Evolutionary conservation across 1,140 invertebrate species (phyloP).

Genomic region (Ostrea denselamellosa): DNA sequence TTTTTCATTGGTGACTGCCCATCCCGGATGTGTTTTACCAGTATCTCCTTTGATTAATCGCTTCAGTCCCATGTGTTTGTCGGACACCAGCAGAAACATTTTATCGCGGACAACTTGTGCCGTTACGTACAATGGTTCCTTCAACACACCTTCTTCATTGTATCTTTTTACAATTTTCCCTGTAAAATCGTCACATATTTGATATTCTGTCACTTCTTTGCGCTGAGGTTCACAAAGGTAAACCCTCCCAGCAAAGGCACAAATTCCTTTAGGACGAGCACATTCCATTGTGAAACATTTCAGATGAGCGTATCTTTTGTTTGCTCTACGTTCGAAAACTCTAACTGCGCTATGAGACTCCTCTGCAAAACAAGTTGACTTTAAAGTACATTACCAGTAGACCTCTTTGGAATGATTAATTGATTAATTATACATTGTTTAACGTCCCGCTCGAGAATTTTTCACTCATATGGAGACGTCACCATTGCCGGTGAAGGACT

Average conservation of each 20-base stretch:
- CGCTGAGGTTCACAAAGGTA: neutral
- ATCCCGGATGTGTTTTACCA: neutral
- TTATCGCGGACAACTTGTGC: neutral
- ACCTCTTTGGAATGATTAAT: too few species aligned
- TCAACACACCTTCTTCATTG: neutral
- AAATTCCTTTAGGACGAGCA: neutral
- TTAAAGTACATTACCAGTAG: too few species aligned
- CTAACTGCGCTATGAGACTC: neutral
- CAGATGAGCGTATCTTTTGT: neutral
- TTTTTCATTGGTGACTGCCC: constrained; percentile 7
- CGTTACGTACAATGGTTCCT: neutral
- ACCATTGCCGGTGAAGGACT: too few species aligned
- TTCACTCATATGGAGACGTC: too few species aligned
- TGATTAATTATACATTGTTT: too few species aligned
- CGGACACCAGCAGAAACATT: neutral
- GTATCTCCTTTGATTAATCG: neutral
- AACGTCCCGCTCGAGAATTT: too few species aligned
- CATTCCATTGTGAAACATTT: neutral
- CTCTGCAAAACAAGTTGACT: neutral
- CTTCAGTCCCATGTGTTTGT: neutral
- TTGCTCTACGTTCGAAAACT: neutral
- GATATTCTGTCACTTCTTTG: neutral
- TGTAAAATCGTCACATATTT: neutral
- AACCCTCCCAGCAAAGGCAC: neutral
- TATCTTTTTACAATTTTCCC: constrained; percentile 8